Evolutionary conservation across 2,797 vertebrate genomes (phyloP).

Genomic region (Epinephelus awoara): DNA sequence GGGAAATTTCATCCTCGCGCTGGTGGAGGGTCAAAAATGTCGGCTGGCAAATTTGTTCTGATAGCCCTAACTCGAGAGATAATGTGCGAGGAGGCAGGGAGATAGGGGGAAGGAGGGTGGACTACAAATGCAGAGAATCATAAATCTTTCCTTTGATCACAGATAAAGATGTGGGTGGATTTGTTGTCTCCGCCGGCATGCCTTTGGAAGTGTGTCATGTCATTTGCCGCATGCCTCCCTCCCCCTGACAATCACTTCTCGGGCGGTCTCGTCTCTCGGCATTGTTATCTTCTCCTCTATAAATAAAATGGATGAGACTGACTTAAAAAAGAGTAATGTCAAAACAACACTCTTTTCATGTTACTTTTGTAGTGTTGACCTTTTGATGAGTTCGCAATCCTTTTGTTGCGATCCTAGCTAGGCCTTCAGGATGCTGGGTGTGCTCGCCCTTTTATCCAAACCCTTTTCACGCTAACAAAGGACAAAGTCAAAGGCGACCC

Average conservation of each 20-base stretch:
- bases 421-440: conserved; percentile 15
- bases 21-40: conserved; percentile 65
- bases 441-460: conserved; percentile 30
- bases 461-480: conserved; percentile 43
- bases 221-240: conserved; percentile 64
- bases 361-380: conserved; percentile 52
- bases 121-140: conserved; percentile 63
- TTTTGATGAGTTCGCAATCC: conserved; percentile 46
- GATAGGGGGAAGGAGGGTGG: conserved; percentile 42
- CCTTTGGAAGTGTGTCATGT: conserved; percentile 73
- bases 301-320: conserved; percentile 56
- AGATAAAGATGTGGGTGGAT: conserved; percentile 75
- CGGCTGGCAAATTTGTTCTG: conserved; percentile 68
- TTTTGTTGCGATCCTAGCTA: conserved; percentile 29
- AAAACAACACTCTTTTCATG: conserved; percentile 59
- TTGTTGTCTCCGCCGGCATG: conserved; percentile 68
- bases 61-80: conserved; percentile 71
- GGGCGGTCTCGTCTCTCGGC: conserved; percentile 51
- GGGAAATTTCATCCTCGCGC: conserved; percentile 69
- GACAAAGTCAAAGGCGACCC: conserved; percentile 52
- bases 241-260: conserved; percentile 67
- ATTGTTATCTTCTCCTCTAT: conserved; percentile 60
- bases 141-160: conserved; percentile 76
- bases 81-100: conserved; percentile 53
- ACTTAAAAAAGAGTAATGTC: conserved; percentile 57